A percentile compares a stretch with the other conserved stretches of the same genome.
phyloP scores from a whole-genome alignment of 2,113 vertebrate genomes.

The Grammomys dolichurus region DNA sequence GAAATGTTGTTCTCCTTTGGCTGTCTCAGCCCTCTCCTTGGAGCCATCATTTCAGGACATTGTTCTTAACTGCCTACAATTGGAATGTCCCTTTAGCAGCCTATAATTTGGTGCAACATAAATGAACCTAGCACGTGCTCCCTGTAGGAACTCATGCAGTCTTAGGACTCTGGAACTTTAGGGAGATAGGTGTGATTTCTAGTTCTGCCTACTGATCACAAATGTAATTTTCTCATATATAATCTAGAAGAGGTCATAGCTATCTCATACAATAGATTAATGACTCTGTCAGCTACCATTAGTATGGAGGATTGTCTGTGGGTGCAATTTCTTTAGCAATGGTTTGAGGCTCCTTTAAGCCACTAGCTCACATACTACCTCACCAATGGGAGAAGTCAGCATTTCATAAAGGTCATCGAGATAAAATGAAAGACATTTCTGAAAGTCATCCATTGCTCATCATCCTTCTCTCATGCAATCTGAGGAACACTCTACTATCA shows the following conservation, averaged over 20 bases:
- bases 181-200: neutral
- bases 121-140: neutral
- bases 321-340: neutral
- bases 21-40: no score
- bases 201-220: neutral
- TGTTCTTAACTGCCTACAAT: neutral
- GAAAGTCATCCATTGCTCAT: neutral
- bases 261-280: neutral
- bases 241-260: neutral
- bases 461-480: neutral
- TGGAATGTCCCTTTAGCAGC: neutral
- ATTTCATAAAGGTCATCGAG: neutral
- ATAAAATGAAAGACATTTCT: neutral
- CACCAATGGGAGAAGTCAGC: neutral
- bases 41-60: no score
- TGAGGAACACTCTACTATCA: neutral
- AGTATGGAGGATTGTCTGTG: fast-evolving
- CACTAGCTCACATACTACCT: neutral
- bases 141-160: neutral
- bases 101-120: neutral
- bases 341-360: neutral
- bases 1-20: neutral
- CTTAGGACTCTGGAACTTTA: neutral
- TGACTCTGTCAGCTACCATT: neutral
- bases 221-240: neutral